phyloP scores from a whole-genome alignment of 2,113 vertebrate species.

The Ceyx melanurus region DNA sequence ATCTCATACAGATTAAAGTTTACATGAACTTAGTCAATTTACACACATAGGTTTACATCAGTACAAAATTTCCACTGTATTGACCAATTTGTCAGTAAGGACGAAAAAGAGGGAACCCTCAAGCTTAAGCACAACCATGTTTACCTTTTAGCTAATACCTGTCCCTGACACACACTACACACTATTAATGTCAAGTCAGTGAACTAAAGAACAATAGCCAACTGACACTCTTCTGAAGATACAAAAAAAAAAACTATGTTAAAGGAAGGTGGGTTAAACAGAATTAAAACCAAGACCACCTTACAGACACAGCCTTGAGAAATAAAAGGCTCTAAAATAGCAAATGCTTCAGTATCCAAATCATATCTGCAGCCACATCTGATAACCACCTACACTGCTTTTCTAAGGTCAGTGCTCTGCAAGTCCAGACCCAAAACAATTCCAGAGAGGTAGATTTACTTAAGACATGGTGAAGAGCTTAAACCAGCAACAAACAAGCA shows the following conservation, averaged over 20 bases:
- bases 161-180: background rate
- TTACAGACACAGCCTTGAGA: background rate
- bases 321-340: background rate
- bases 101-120: background rate
- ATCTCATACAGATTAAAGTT: no score
- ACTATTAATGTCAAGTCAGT: background rate
- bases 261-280: background rate
- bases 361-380: background rate
- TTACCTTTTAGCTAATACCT: background rate
- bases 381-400: background rate
- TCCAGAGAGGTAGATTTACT: background rate
- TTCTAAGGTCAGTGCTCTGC: background rate
- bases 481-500: background rate
- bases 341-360: background rate
- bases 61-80: background rate
- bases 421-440: background rate
- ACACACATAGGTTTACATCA: fast-evolving
- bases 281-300: background rate
- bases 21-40: background rate
- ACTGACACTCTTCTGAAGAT: background rate
- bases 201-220: background rate
- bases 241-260: background rate
- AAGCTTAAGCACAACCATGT: background rate
- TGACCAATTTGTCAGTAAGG: background rate
- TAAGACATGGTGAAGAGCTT: background rate